These are phyloP conservation scores for Eudyptes chrysolophus DNA, from an alignment of 2,113 vertebrate genomes.

Conservation along the genomic window DNA sequence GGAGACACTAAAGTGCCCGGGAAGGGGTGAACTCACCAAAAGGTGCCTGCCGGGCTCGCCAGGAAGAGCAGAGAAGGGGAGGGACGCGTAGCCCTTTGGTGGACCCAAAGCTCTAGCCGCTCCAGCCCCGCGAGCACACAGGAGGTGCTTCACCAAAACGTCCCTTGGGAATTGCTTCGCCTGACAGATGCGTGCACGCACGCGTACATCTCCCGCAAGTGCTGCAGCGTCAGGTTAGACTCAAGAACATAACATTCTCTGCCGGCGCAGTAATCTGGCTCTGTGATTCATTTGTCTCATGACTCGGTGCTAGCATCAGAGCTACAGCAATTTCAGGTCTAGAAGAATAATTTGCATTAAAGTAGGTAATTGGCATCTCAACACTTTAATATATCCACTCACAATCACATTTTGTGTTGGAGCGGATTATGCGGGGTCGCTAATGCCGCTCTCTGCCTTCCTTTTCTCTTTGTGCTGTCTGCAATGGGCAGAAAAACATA, in stretches of 20 bases:
- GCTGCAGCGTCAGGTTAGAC: not conserved
- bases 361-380: not conserved
- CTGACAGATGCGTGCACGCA: fast-evolving
- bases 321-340: not conserved
- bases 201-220: not conserved
- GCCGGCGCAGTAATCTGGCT: not conserved
- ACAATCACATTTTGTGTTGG: not conserved
- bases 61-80: not conserved
- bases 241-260: not conserved
- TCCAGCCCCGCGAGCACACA: fast-evolving
- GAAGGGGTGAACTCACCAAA: not conserved
- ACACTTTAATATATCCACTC: not conserved
- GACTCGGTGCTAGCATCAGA: not conserved
- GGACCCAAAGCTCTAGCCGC: not conserved
- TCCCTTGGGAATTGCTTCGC: not conserved
- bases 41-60: fast-evolving
- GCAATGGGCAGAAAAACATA: not conserved
- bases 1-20: not conserved
- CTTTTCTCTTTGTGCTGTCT: not conserved
- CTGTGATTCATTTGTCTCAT: conserved; percentile 15
- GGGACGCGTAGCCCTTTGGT: fast-evolving
- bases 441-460: not conserved
- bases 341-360: not conserved
- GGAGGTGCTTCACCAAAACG: not conserved
- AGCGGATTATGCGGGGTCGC: not conserved